Evolutionary conservation across 2,888 invertebrate species (phyloP).

Genomic region (Ferdinandea cuprea): DNA sequence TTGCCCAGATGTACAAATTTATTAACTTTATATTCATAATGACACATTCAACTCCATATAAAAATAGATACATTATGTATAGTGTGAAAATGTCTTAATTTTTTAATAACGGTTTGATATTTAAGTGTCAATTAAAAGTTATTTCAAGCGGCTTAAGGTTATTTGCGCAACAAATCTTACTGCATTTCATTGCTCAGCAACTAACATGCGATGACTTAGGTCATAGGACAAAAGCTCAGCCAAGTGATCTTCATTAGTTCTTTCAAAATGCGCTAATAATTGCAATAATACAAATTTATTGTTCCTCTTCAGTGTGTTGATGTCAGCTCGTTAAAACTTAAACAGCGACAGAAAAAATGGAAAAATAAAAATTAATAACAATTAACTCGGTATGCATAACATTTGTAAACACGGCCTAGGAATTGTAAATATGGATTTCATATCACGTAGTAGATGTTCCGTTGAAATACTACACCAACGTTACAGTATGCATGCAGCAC

Average conservation of each 20-base stretch:
- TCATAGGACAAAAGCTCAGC: slow-evolving; percentile 24
- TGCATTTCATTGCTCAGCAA: neutral
- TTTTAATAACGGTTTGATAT: slow-evolving; percentile 2
- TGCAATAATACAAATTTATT: slow-evolving; percentile 32
- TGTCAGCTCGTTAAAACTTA: slow-evolving; percentile 29
- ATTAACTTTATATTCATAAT: slow-evolving; percentile 2
- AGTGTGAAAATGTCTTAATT: neutral
- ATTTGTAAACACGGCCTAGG: slow-evolving; percentile 53
- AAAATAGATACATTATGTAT: neutral
- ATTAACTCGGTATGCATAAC: slow-evolving; percentile 38
- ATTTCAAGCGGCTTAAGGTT: slow-evolving; percentile 11
- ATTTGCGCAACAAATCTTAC: slow-evolving; percentile 12
- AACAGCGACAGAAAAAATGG: neutral
- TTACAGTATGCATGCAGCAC: neutral
- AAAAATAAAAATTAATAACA: slow-evolving; percentile 64
- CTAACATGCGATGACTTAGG: slow-evolving; percentile 2
- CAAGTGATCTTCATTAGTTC: slow-evolving; percentile 11
- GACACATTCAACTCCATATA: slow-evolving; percentile 2
- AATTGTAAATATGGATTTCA: slow-evolving; percentile 55
- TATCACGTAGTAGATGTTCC: slow-evolving; percentile 50
- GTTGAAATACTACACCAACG: slow-evolving; percentile 34
- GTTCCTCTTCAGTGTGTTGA: slow-evolving; percentile 37
- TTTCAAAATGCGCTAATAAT: slow-evolving; percentile 20
- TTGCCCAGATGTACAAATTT: too few relatives aligned
- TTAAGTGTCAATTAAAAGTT: slow-evolving; percentile 19